Evolutionary conservation across 1,140 invertebrate species (phyloP), one percentile per base, ranked within the genome.

Genomic region (Geopemphigus sp.): DNA sequence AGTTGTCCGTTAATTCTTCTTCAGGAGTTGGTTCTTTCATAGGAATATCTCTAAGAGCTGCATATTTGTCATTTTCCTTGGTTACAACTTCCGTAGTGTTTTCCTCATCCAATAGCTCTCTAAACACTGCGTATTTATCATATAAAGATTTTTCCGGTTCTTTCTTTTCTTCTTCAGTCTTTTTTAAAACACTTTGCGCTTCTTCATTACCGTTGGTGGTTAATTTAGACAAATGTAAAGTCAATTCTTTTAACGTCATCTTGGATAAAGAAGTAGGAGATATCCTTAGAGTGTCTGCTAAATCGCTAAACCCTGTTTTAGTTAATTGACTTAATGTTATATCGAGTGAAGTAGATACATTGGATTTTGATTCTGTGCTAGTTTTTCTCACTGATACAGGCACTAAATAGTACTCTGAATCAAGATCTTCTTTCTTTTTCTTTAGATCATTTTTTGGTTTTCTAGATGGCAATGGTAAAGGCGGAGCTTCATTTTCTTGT

Each of bases 41-140:
- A 74, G 90, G 90, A 29, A 92, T 92, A 84, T 92, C 91, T 54
- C 92, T 84, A 70, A 91, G 84, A 0, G 91, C 91, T 0, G 91
- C 91, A 84, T 92, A 92, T 83, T 89, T 89, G 86, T 92, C 91
- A 80, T 88, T 82, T 63, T 81, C 29, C 47, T 56, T 73, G 14
- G 78, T 53, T 12, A 26, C 45, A 26, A 54, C 17, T 12, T 80
- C 72, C 39, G 11, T 32, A 17, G 17, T 63, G 45, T 87, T 86
- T 84, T 93, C 92, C 84, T 91, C 87, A 81, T 92, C 90, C 24
- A 93, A 87, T 74, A 95, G 88, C 87, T 95, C 94, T 81, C 94
- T 87, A 83, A 95, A 95, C 0, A 92, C 94, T 0, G 93, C 93
- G 84, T 95, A 95, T 81, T 93, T 90, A 83, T 95, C 93, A 82